Base-by-base conservation (phyloP, 2,113 vertebrate species). In the Chaetura pelagica region DNA sequence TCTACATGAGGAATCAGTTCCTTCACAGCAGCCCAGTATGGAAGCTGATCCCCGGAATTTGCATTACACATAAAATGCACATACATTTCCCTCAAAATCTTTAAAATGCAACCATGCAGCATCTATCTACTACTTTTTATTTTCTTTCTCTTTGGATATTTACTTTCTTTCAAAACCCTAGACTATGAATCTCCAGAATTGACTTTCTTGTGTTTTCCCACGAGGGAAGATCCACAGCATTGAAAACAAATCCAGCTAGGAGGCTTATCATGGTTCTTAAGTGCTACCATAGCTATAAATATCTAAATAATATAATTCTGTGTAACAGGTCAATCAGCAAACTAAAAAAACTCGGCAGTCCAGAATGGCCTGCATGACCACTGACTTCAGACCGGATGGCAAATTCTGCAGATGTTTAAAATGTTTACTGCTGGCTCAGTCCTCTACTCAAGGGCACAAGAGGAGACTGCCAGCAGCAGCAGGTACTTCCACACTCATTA, bases 381-480 rank as follows among this genome's bases (percentile, higher is more conserved):
- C 52, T 86, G 79, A 88, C 79, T 96, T 90, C 64, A 95, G 52
- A 67, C 63, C 42, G 73, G 64, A 11, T 19, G 68, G 38, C 57
- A 90, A 92, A 95, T 93, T 86, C 90, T 92, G 83, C 29, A 92
- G 79, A 83, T 86, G 76, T 80, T 92, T 90, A 12, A 90, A 78
- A 54, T 52, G 61, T 42, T 42, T 75, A 35, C 57, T 78, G 80
- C 44, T 74, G 89, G 83, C 68, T 89, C 52, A n/a, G 15, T 55
- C 34, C 68, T 38, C 51, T 48, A 11, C 51, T 61, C 76, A 97
- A 96, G 95, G 91, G n/a, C 91, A 95, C 32, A 42, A 35, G 38
- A 90, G 89, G 76, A 89, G 76, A 84, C 34, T 30, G 64, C 42
- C 0, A 1, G 51, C 34, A 58, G 54, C 75, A 90, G 79, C 79